These are phyloP conservation scores for Dunckerocampus dactyliophorus DNA, from an alignment of 2,113 vertebrate species.

Conservation along the genomic window DNA sequence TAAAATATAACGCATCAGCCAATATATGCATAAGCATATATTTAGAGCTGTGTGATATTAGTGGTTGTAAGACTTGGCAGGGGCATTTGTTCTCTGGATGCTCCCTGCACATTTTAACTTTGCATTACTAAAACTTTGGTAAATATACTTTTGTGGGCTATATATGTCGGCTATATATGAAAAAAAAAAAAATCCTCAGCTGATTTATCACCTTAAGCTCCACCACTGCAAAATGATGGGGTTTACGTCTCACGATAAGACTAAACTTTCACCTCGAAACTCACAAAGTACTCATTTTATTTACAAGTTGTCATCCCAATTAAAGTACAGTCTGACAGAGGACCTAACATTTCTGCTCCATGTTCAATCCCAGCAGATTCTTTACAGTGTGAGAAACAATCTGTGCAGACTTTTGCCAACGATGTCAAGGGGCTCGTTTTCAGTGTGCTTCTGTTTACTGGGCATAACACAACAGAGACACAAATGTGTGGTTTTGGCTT, in stretches of 20 bases:
- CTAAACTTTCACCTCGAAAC: no score
- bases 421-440: slow-evolving; percentile 15
- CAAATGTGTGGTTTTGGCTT: slow-evolving; percentile 17
- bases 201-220: no score
- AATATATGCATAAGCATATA: neutral
- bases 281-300: no score
- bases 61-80: neutral
- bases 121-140: neutral
- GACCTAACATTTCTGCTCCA: neutral
- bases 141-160: neutral
- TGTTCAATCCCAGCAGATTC: slow-evolving; percentile 10
- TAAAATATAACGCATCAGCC: neutral
- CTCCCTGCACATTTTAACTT: neutral
- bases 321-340: slow-evolving; percentile 37
- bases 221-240: no score
- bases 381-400: neutral
- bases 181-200: neutral
- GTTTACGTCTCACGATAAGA: no score
- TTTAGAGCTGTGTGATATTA: neutral
- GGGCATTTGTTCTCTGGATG: neutral
- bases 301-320: no score
- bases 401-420: slow-evolving; percentile 16
- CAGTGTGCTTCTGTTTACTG: slow-evolving; percentile 31
- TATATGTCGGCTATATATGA: neutral
- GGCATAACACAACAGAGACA: slow-evolving; percentile 15